Base-by-base conservation (phyloP, 2,888 invertebrate species). In the Drosophila picticornis region DNA sequence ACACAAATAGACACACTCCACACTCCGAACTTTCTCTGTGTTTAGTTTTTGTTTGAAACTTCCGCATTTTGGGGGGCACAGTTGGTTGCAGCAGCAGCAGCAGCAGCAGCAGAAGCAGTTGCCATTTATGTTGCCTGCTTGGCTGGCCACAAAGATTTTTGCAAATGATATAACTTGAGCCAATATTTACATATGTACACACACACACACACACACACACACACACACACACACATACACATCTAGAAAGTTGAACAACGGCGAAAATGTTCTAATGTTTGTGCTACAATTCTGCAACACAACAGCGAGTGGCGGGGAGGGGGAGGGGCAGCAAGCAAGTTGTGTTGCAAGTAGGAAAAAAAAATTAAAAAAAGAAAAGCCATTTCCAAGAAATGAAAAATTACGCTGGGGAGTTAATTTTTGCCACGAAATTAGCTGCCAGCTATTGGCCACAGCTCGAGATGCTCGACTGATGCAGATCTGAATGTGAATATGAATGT, bases 321-420 rank as follows among this genome's bases (percentile, higher is more conserved):
- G 6, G n/a, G 2, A 50, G 31, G 19, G 29, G n/a, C 34, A 62
- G 19, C 36, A 36, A 46, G 53, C 64, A 76, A 75, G 72, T 84
- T 72, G 90, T 81, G 82, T 79, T 52, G 57, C 66, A 43, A 75
- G 72, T 57, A 52, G 16, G 29, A 4, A 25, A 25, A 25, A 46
- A 4, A 16, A 22, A 2, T 36, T 0, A 13, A 25, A 25, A 40
- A 16, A 46, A 46, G 46, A 46, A 46, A 80, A 83, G 75, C 74
- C 72, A 77, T 83, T 90, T 90, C 89, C 77, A 63, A 86, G 90
- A 86, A 86, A 90, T 88, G 90, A 88, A 88, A 90, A 86, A 86
- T 86, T 90, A 88, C 81, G 79, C 81, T 90, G 73, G 84, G 73
- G 86, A 86, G 86, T 86, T 88, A 86, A 86, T 90, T 86, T 85